Evolutionary conservation across 2,888 invertebrate species (phyloP).

Genomic region (Napeogenes sylphis): DNA sequence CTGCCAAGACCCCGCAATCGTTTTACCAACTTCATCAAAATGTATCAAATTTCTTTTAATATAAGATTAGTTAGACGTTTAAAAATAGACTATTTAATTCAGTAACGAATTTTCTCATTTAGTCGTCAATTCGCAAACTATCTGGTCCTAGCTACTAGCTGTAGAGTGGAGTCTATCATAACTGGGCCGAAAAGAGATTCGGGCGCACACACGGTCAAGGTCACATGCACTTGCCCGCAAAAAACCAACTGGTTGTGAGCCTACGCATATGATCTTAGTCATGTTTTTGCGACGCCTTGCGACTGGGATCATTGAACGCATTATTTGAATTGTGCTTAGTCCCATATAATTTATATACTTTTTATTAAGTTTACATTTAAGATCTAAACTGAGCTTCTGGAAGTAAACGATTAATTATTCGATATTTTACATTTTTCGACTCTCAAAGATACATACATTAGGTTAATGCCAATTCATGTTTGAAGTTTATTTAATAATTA

Average conservation of each 20-base stretch:
- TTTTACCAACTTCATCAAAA: too few relatives aligned
- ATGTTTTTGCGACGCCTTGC: constrained; percentile 35
- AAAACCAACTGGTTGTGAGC: constrained; percentile 68
- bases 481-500: too few relatives aligned
- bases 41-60: too few relatives aligned
- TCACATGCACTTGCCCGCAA: constrained; percentile 67
- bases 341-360: neutral
- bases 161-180: constrained; percentile 23
- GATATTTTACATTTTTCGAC: too few relatives aligned
- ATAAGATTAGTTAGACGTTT: too few relatives aligned
- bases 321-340: constrained; percentile 18
- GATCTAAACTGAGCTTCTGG: too few relatives aligned
- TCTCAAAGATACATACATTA: too few relatives aligned
- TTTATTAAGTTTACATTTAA: neutral
- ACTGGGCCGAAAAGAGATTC: constrained; percentile 46
- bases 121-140: neutral
- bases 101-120: too few relatives aligned
- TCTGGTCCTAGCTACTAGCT: constrained; percentile 12
- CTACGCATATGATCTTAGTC: constrained; percentile 55
- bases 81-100: too few relatives aligned
- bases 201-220: constrained; percentile 66
- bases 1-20: too few relatives aligned
- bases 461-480: too few relatives aligned
- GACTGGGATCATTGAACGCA: constrained; percentile 24
- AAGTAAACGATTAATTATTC: too few relatives aligned